Evolutionary conservation across 1,140 invertebrate species (phyloP), one percentile per base, ranked within the genome.

Genomic region (Ephestia elutella): DNA sequence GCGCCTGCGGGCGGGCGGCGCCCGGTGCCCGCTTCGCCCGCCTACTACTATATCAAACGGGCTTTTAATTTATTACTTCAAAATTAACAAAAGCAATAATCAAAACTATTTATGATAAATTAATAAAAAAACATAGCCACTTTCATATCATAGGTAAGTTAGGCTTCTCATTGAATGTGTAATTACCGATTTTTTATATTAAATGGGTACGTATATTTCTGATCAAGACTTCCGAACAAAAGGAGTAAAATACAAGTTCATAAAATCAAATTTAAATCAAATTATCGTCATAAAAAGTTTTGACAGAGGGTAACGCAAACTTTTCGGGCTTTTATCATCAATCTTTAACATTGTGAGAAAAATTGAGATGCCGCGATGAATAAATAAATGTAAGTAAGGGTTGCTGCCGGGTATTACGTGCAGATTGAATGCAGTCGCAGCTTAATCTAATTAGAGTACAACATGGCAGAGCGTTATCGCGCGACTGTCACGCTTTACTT

Each of bases 1-100:
- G 82, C 82, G 83, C 79, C 76, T 83, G 78, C 80, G 82, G 80
- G 80, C 78, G 77, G 76, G 73, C 78, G 75, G 75, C 78, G 80
- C 77, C 73, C 70, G 78, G 62, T 69, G 73, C 72, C 71, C 70
- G 72, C 71, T 65, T 66, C 75, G 65, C 73, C 79, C 78, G 75
- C 74, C 82, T 75, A 72, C 73, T 67, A 70, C 67, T 73, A 74
- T 71, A 78, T 72, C 71, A 74, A 77, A 71, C 67, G 70, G 71
- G 68, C 65, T 66, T 78, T 83, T 74, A 71, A 80, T 77, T 77
- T 77, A 79, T 79, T 73, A 75, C 68, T 61, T 58, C 62, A 66
- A 70, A 75, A 70, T 62, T 61, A 63, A 71, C 51, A 17, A 44
- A 15, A 15, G 38, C 3, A 38, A 4, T 15, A 8, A 44, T 44